Base-by-base conservation (phyloP, 2,797 vertebrate species). In the Eleutherodactylus coqui region DNA sequence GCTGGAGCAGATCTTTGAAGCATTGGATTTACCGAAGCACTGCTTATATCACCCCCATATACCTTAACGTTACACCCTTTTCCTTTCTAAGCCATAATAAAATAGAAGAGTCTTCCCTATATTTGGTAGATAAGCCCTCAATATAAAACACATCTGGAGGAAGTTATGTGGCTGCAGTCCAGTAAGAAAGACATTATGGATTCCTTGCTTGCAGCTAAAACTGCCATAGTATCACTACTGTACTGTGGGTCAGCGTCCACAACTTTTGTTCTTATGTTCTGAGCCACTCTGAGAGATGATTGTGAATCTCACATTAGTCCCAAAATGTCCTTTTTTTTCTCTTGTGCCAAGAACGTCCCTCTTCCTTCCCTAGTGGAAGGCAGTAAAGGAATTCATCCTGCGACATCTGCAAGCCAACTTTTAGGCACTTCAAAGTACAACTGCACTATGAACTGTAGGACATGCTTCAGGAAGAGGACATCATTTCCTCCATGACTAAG, bases 101-200 rank as follows among this genome's bases (percentile, higher is more conserved):
- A 73, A 24, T 27, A 43, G 38, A 21, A 45, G 70, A 73, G 27
- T 73, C n/a, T 73, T 73, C 70, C n/a, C 41, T 27, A 11, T 45
- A 73, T 73, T 45, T 73, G 10, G 10, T 6, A 45, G 11, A 2
- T 73, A 73, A 73, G 69, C 38, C 70, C 17, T 24, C n/a, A 73
- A 73, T 45, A 73, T 73, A 73, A 43, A 45, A 45, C 16, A 73
- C 70, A 45, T 73, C 38, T 43, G 70, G 38, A 45, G 70, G 14
- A 43, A 27, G 24, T 73, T 73, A 45, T 11, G 16, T 43, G 10
- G 38, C 43, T 43, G n/a, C 67, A 41, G 67, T 72, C 17, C 6
- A 67, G 29, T 7, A 60, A 29, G 29, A 13, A 64, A 64, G 21
- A 70, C 41, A 43, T 11, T 21, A n/a, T 70, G 36, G 36, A 70